Evolutionary conservation across 2,113 vertebrate genomes (phyloP), one percentile per base, ranked within the genome.

Genomic region (Callaeas wilsoni): DNA sequence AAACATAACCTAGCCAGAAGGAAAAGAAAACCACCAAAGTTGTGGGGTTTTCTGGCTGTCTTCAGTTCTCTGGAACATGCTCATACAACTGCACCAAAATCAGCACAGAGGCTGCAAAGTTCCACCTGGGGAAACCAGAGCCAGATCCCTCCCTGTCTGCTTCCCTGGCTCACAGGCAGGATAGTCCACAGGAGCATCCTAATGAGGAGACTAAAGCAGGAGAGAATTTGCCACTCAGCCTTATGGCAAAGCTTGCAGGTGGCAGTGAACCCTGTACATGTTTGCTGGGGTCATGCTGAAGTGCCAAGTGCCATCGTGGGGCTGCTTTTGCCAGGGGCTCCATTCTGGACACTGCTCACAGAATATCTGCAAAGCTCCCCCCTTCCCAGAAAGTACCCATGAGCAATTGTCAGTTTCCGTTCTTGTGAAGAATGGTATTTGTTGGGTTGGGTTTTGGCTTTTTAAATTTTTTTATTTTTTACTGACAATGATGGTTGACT

Each of bases 251-350:
- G 67, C 37, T 80, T 22, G 20, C 12, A 42, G 49, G 50, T 53
- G 22, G 59, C 63, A 77, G 23, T 2, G 49, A 57, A 56, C 25
- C 39, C 67, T 6, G 17, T 3, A 46, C 17, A 1, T 1, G 12
- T n/a, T 68, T 63, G 9, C 83, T n/a, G 29, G 65, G 47, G 29
- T 74, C 37, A 1, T 0, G 16, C 19, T n/a, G 16, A 42, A 32
- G 25, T 2, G 1, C 70, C 2, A 4, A 13, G 69, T 44, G 64
- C 74, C 37, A 2, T 16, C 0, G 1, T 19, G 27, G 2, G 6
- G 59, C 68, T 80, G 68, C 75, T 62, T 53, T 25, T 39, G 63
- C 39, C 50, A 60, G 13, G 14, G 49, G 6, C 30, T 88, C 60
- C 0, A 0, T 9, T 47, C 56, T 67, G 52, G 65, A 41, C 63